phyloP scores from a whole-genome alignment of 2,113 vertebrate species.

The Proterorhinus semilunaris region DNA sequence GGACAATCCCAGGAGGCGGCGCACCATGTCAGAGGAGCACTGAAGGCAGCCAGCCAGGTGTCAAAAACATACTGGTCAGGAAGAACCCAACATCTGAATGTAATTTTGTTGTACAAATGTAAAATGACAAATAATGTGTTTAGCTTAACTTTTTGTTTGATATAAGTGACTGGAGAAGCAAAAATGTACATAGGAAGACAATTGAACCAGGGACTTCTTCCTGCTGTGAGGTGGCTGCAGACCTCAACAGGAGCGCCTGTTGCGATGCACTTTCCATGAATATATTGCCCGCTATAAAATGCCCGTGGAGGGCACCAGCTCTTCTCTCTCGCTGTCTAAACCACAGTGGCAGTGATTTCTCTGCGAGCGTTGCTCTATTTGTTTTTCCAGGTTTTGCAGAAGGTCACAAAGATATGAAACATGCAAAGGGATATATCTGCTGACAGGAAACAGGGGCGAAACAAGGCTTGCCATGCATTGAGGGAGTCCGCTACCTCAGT shows the following conservation, averaged over 20 bases:
- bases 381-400: slow-evolving; percentile 11
- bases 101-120: too few relatives aligned
- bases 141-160: too few relatives aligned
- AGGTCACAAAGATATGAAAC: slow-evolving; percentile 28
- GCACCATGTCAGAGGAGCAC: too few relatives aligned
- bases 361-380: slow-evolving; percentile 9
- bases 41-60: too few relatives aligned
- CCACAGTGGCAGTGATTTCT: neutral
- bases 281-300: neutral
- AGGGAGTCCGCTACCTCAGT: slow-evolving; percentile 38
- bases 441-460: slow-evolving; percentile 48
- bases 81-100: too few relatives aligned
- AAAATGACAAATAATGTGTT: too few relatives aligned
- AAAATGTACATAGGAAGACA: too few relatives aligned
- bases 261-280: neutral
- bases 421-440: slow-evolving; percentile 27
- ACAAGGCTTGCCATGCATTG: slow-evolving; percentile 17
- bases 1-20: too few relatives aligned
- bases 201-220: too few relatives aligned
- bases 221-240: too few relatives aligned
- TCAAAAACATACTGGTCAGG: too few relatives aligned
- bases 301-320: neutral
- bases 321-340: slow-evolving; percentile 1
- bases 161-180: too few relatives aligned
- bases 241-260: neutral